Percentiles rank a stretch among this genome's conserved stretches.
Evolutionary conservation across 2,113 vertebrate genomes (phyloP).

Genomic region (Fukomys damarensis): DNA sequence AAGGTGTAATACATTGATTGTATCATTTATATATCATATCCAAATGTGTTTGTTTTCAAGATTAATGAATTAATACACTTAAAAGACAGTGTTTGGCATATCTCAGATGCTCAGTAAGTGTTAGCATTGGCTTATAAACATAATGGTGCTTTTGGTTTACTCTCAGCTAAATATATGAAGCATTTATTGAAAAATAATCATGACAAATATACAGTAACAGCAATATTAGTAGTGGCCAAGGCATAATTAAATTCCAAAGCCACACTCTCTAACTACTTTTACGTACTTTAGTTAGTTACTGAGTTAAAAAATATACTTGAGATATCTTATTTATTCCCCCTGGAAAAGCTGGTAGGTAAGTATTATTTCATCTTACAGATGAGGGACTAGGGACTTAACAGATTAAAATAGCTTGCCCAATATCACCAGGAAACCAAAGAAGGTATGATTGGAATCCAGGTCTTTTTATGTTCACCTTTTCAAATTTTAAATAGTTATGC

Average conservation of each 20-base stretch:
- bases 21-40: not conserved
- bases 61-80: not conserved
- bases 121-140: not conserved
- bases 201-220: not conserved
- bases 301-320: not conserved
- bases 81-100: not conserved
- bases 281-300: not conserved
- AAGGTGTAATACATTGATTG: not conserved
- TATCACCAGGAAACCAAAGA: not conserved
- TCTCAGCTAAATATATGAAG: not conserved
- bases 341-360: not conserved
- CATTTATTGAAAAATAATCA: not conserved
- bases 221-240: not conserved
- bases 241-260: not conserved
- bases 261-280: not conserved
- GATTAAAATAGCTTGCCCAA: not conserved
- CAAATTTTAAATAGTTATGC: not conserved
- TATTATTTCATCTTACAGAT: not conserved
- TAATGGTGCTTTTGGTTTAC: not conserved
- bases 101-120: not conserved
- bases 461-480: not conserved
- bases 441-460: not conserved
- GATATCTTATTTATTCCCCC: not conserved
- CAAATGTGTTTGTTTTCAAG: slow-evolving; percentile 18
- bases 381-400: not conserved